Percentiles rank a stretch among this genome's conserved stretches.
Conservation (phyloP, 2,113 vertebrate genomes). For the Syngnathoides biaculeatus region DNA sequence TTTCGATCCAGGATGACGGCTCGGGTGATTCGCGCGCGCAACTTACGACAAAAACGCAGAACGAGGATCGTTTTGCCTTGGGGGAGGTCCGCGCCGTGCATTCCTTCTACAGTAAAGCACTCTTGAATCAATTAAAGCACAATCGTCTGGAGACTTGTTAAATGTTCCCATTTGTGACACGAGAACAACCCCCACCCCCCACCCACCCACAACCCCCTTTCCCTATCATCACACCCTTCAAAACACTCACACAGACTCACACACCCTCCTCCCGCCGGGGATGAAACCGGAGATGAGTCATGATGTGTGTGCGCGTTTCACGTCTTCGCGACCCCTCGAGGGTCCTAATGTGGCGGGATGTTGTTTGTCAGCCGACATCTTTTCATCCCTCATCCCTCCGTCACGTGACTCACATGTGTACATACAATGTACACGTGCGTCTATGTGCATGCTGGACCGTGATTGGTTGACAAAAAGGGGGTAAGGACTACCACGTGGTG, state of each 20-base stretch:
- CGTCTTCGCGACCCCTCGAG: constrained; percentile 12
- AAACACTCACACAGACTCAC: constrained; percentile 12
- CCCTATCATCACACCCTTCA: not conserved
- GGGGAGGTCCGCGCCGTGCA: not conserved
- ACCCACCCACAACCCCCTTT: no score
- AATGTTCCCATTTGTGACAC: constrained; percentile 59
- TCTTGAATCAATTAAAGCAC: constrained; percentile 61
- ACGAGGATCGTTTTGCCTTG: not conserved
- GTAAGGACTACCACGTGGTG: constrained; percentile 70
- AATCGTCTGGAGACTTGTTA: constrained; percentile 59
- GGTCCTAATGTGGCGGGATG: constrained; percentile 5
- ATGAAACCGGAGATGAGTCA: constrained; percentile 69
- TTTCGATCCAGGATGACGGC: not conserved
- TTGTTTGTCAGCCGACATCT: constrained; percentile 14
- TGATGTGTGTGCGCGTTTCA: constrained; percentile 57
- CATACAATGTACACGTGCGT: constrained; percentile 31
- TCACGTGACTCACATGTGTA: constrained; percentile 33
- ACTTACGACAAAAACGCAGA: not conserved
- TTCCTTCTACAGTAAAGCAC: not conserved
- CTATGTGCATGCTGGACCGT: constrained; percentile 30
- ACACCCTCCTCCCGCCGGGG: constrained; percentile 44
- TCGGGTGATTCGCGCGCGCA: not conserved
- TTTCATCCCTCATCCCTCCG: constrained; percentile 4
- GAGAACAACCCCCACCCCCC: not conserved
- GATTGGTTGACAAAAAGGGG: constrained; percentile 66